Evolutionary conservation across 2,888 invertebrate genomes (phyloP), one percentile per base, ranked within the genome.

Genomic region (Brachylomia viminalis): DNA sequence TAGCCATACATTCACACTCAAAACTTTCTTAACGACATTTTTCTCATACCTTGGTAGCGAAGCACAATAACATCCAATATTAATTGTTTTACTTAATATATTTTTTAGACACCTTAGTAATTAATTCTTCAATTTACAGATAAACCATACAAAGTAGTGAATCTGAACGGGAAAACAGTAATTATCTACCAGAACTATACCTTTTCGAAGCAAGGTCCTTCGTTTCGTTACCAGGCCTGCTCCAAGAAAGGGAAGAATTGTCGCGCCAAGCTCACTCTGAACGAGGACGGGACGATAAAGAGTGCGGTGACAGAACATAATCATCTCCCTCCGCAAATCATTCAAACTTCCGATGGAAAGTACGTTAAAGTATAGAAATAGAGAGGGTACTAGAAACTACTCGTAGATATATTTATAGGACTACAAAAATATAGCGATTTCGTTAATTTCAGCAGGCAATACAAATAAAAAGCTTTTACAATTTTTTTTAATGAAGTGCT

Each of bases 311-410:
- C 77, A 0, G 74, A 86, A 5, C 92, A 92, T 52, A 89, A 87
- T 47, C 92, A 92, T 56, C 82, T 85, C 0, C 91, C 91, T 0
- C 84, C 89, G 33, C 65, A 80, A 0, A 64, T 88, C 0, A 3
- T 85, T 17, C 27, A 75, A 30, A 67, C 76, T 20, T 0, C 30
- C 0, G 64, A 71, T 72, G 86, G 86, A 61, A 38, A 27, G 0
- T 87, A 77, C 20, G 13, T 73, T 72, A 73, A 33, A 45, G 15
- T 72, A 30, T 72, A 72, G 52, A 52, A 42, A 30, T 23, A 30
- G 1, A 17, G 17, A 27, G 13, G 8, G 0, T 47, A 47, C n/a
- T 47, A 13, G 5, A 70, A 45, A n/a, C 5, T 58, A 27, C 3
- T 6, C 13, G 3, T 3, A 56, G 8, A 0, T 59, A 30, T 13